Conservation (phyloP, 1,140 invertebrate genomes). For the Ruditapes philippinarum region DNA sequence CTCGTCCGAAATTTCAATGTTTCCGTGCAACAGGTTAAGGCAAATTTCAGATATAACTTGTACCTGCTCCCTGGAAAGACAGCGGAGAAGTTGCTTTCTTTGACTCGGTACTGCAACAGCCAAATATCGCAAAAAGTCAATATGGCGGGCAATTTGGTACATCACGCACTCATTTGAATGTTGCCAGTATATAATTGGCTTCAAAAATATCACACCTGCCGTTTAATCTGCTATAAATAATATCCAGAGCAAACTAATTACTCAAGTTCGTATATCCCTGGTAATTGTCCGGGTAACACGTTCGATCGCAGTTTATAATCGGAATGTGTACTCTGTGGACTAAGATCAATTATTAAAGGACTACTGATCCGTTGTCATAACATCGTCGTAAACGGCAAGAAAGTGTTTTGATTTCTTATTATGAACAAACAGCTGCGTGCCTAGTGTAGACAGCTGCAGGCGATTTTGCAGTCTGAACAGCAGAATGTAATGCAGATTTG, state of each 20-base stretch:
- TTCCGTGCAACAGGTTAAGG: neutral
- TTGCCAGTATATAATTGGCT: too few species aligned
- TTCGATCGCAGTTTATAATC: too few species aligned
- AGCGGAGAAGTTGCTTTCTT: neutral
- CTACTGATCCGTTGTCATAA: neutral
- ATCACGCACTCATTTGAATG: neutral
- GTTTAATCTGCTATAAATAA: neutral
- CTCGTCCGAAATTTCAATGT: neutral
- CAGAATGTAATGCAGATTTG: neutral
- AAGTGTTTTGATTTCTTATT: neutral
- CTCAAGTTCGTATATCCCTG: neutral
- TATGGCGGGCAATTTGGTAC: neutral
- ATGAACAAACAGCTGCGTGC: too few species aligned
- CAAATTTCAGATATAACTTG: neutral
- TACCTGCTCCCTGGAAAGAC: neutral
- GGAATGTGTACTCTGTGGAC: too few species aligned
- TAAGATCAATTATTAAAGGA: neutral
- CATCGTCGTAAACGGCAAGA: neutral
- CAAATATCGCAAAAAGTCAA: neutral
- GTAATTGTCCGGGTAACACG: too few species aligned
- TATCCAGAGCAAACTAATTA: neutral
- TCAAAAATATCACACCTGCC: neutral
- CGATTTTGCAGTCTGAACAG: neutral
- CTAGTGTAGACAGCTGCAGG: neutral
- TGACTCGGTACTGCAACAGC: too few species aligned